Evolutionary conservation across 2,113 vertebrate genomes (phyloP), one percentile per base, ranked within the genome.

Genomic region (Onychorhynchus coronatus): DNA sequence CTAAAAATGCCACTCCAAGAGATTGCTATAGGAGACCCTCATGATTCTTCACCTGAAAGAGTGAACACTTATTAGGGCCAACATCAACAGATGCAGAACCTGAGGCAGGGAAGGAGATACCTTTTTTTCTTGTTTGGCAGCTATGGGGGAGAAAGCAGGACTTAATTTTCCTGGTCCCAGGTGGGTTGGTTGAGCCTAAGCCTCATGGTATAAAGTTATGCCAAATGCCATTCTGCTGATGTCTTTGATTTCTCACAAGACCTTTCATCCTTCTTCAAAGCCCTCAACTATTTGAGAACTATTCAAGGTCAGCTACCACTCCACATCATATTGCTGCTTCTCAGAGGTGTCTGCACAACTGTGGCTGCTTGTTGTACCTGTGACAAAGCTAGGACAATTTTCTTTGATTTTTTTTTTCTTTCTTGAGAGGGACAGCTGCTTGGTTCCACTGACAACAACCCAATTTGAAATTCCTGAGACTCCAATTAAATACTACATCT

Each of bases 381-480:
- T 76, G 55, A 67, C 56, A 87, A 78, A 88, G 28, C 47, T 65
- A 56, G 21, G 52, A 68, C 14, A 46, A 52, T 86, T 89, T 91
- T 66, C 75, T 91, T 76, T 63, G 39, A 58, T 62, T 28, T 52
- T 50, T 25, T 50, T 87, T 93, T 94, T 78, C 30, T 89, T 91
- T 91, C 63, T 76, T 82, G 65, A 93, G 82, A 75, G 75, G 93
- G 85, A 70, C 55, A 93, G 68, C 65, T 87, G 67, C 55, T 95
- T 95, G 91, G 50, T 72, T 97, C 35, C 66, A 62, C 65, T 89
- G 82, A 82, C 47, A 94, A 66, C 55, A 92, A 63, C 30, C 53
- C 42, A 85, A 91, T 91, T 95, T 70, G 79, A 76, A 96, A 96
- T 95, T 97, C 68, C 72, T 87, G 75, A 86, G 59, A 73, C 91